Conservation (phyloP, 2,113 vertebrate species). For the Melanerpes formicivorus region DNA sequence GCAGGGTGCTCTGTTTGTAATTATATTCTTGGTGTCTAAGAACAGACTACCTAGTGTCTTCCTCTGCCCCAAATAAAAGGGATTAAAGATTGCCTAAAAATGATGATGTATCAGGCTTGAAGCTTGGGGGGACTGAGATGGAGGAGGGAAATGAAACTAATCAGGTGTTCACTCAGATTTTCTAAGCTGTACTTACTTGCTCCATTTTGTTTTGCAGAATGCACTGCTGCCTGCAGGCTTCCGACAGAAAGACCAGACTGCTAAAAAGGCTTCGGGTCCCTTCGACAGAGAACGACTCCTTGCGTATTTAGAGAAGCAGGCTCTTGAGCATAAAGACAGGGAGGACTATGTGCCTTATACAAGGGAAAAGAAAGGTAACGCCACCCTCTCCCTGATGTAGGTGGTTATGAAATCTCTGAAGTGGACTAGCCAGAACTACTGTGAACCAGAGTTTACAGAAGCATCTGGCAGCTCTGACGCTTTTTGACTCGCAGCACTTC, state of each 20-base stretch:
- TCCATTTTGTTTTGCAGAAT: slow-evolving; percentile 77
- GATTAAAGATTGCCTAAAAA: background rate
- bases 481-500: fast-evolving
- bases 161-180: background rate
- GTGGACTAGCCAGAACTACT: background rate
- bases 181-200: background rate
- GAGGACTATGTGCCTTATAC: slow-evolving; percentile 94
- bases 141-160: background rate
- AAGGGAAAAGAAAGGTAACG: slow-evolving; percentile 92
- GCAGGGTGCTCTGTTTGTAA: background rate
- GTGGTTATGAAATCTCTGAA: background rate
- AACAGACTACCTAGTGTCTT: background rate
- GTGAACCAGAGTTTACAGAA: background rate
- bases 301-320: slow-evolving; percentile 92
- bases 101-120: background rate
- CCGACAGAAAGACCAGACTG: slow-evolving; percentile 95
- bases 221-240: slow-evolving; percentile 93
- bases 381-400: background rate
- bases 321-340: slow-evolving; percentile 91
- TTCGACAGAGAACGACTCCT: slow-evolving; percentile 89
- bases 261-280: slow-evolving; percentile 82
- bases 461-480: background rate
- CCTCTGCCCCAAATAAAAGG: background rate
- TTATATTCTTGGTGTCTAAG: background rate
- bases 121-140: background rate